phyloP scores from a whole-genome alignment of 2,888 invertebrate species.

The Lissocephala sabroskyi region DNA sequence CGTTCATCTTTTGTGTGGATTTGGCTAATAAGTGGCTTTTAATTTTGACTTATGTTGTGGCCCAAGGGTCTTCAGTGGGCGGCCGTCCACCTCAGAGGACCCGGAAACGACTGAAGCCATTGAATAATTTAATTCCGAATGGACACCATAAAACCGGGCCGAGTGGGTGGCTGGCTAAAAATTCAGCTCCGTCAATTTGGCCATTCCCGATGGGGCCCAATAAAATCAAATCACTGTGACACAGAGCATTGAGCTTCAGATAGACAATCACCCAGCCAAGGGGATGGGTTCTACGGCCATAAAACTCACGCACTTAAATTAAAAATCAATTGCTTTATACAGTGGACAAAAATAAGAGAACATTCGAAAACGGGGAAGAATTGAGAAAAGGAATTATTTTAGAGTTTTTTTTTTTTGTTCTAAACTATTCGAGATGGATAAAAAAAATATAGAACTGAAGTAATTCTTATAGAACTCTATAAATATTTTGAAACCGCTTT shows the following conservation, averaged over 20 bases:
- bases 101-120: no score
- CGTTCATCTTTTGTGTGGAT: conserved; percentile 52
- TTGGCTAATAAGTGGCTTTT: conserved; percentile 63
- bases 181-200: conserved; percentile 7
- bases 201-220: conserved; percentile 36
- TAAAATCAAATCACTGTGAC: conserved; percentile 64
- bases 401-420: no score
- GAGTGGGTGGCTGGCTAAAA: background rate
- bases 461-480: no score
- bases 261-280: background rate
- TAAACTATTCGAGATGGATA: no score
- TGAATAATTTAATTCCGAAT: conserved; percentile 53
- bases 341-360: background rate
- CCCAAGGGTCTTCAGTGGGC: conserved; percentile 30
- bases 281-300: conserved; percentile 21
- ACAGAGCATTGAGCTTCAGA: conserved; percentile 4
- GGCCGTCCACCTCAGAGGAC: no score
- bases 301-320: conserved; percentile 54
- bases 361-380: no score
- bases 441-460: no score
- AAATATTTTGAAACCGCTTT: no score
- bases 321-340: conserved; percentile 51
- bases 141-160: conserved; percentile 34
- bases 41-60: conserved; percentile 59
- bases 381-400: no score